Percentiles rank a stretch among this genome's conserved stretches.
phyloP scores from a whole-genome alignment of 2,888 invertebrate genomes.

The Eristalis arbustorum region DNA sequence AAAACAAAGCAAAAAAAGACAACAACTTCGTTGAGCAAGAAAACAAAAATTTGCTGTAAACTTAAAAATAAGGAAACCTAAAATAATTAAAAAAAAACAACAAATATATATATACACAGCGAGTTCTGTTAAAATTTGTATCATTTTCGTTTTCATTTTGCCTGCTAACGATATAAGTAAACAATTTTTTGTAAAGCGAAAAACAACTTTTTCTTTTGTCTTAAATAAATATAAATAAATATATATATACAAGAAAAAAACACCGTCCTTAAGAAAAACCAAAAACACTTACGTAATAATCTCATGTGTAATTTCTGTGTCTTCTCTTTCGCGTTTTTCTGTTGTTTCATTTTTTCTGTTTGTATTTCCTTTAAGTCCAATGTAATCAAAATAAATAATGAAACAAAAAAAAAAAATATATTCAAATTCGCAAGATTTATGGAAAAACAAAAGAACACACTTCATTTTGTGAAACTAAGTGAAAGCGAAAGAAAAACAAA shows the following conservation, averaged over 20 bases:
- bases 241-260: not conserved
- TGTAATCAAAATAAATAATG: not conserved
- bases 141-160: not conserved
- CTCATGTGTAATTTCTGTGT: too few relatives aligned
- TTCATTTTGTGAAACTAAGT: not conserved
- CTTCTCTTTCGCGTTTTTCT: too few relatives aligned
- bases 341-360: too few relatives aligned
- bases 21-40: too few relatives aligned
- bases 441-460: not conserved
- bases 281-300: not conserved
- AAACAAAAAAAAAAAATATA: not conserved
- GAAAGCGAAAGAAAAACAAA: not conserved
- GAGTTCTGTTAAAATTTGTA: not conserved
- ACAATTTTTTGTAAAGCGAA: not conserved
- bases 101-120: not conserved
- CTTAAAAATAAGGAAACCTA: too few relatives aligned
- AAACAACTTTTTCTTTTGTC: not conserved
- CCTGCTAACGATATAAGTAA: not conserved
- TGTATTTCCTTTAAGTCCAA: too few relatives aligned
- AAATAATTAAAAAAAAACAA: not conserved
- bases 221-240: not conserved
- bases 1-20: too few relatives aligned
- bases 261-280: conserved; percentile 9
- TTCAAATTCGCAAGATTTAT: not conserved
- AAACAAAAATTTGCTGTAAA: too few relatives aligned